Evolutionary conservation across 2,113 vertebrate genomes (phyloP).

Genomic region (Oreochromis spilurus): DNA sequence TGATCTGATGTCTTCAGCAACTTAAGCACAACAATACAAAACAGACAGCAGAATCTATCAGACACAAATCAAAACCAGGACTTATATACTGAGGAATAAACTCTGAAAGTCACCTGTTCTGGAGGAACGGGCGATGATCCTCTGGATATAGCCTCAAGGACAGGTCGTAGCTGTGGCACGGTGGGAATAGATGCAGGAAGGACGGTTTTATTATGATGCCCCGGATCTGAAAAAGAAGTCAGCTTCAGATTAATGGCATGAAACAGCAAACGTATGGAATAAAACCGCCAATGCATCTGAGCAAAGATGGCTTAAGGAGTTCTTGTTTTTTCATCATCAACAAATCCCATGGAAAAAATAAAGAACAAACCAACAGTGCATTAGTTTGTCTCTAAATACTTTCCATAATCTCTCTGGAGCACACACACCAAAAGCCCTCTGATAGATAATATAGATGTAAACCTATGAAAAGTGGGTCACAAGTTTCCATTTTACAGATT

Average conservation of each 20-base stretch:
- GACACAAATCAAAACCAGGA: neutral
- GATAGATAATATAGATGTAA: neutral
- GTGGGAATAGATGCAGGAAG: conserved; percentile 82
- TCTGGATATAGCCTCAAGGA: conserved; percentile 81
- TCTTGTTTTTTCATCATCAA: neutral
- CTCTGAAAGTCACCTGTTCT: conserved; percentile 78
- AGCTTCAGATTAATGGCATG: neutral
- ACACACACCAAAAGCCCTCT: neutral
- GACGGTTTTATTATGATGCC: conserved; percentile 79
- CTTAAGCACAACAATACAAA: conserved; percentile 30
- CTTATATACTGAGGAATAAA: neutral
- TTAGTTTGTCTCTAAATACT: neutral
- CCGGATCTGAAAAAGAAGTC: conserved; percentile 74
- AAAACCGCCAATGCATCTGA: neutral
- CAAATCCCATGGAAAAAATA: neutral
- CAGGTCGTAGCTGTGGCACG: conserved; percentile 84
- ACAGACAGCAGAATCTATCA: neutral
- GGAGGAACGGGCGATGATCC: conserved; percentile 80
- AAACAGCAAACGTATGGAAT: neutral
- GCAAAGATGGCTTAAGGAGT: neutral
- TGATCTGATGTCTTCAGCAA: conserved; percentile 49
- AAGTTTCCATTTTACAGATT: neutral
- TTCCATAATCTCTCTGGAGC: neutral
- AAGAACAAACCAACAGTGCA: neutral
- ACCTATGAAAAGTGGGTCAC: neutral